These are phyloP conservation scores for Anthopleura xanthogrammica DNA, from an alignment of 92 coral and sea anemone genomes.

Conservation along the genomic window DNA sequence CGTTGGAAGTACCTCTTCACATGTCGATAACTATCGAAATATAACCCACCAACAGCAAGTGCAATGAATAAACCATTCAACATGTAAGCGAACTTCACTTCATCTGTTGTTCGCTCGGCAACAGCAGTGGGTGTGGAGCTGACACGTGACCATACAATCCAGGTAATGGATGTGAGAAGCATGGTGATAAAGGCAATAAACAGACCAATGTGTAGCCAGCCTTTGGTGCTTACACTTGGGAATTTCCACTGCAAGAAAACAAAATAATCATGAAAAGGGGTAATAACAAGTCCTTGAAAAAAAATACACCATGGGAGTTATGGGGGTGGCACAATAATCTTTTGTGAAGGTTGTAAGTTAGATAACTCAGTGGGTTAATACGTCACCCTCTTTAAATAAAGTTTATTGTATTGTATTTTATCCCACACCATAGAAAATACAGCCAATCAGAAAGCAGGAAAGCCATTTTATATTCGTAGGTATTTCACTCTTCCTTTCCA, in stretches of 20 bases:
- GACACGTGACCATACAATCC: conserved; percentile 97
- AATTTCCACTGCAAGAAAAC: conserved; percentile 74
- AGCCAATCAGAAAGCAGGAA: too few relatives aligned
- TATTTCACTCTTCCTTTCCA: too few relatives aligned
- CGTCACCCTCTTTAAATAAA: too few relatives aligned
- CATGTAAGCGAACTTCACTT: conserved; percentile 93
- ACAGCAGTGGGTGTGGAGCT: conserved; percentile 84
- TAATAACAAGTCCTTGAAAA: too few relatives aligned
- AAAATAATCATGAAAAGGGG: not conserved
- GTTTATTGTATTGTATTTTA: too few relatives aligned
- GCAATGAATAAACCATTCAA: conserved; percentile 93
- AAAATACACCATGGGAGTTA: too few relatives aligned
- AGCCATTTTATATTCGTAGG: too few relatives aligned
- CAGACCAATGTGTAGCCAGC: conserved; percentile 90
- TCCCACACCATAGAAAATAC: too few relatives aligned
- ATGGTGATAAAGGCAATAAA: conserved; percentile 88
- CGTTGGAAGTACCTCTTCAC: conserved; percentile 80
- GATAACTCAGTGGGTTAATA: too few relatives aligned
- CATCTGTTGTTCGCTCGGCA: conserved; percentile 88
- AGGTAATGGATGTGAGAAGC: conserved; percentile 88
- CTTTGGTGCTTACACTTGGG: conserved; percentile 94
- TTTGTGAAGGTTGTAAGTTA: too few relatives aligned
- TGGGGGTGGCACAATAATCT: too few relatives aligned
- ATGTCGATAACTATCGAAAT: conserved; percentile 89
- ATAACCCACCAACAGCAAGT: conserved; percentile 89